These are phyloP conservation scores for Mythimna albipuncta DNA, from an alignment of 2,888 invertebrate genomes.

Conservation along the genomic window DNA sequence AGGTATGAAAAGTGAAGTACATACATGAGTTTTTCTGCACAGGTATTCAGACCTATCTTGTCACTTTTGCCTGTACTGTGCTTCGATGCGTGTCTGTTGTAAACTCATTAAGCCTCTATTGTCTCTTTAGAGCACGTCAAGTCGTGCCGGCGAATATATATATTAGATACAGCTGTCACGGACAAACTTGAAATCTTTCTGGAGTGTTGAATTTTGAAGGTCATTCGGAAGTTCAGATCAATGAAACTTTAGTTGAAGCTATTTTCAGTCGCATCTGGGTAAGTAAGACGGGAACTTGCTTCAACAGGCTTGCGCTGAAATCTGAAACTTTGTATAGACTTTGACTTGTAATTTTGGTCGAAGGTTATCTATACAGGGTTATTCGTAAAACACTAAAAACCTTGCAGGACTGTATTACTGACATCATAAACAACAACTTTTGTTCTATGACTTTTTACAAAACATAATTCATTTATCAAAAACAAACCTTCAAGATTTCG, in stretches of 20 bases:
- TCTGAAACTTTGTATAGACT: conserved; percentile 10
- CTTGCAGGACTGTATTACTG: no score
- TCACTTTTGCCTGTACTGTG: neutral
- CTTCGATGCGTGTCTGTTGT: neutral
- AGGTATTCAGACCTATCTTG: neutral
- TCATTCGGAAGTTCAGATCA: conserved; percentile 21
- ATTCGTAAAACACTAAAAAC: no score
- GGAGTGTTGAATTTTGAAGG: conserved; percentile 12
- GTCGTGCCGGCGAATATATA: conserved; percentile 41
- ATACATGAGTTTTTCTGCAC: no score
- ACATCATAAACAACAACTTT: no score
- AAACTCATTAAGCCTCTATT: conserved; percentile 17
- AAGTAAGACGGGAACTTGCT: conserved; percentile 24
- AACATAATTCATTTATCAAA: no score
- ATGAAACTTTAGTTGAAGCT: conserved; percentile 21
- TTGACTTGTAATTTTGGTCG: neutral
- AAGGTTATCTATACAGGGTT: no score
- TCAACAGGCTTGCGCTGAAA: neutral
- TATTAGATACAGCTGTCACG: conserved; percentile 11
- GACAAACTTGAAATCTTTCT: conserved; percentile 9
- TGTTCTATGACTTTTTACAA: no score
- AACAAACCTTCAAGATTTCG: no score
- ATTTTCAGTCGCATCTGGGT: conserved; percentile 6
- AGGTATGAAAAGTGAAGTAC: no score
- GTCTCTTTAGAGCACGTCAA: conserved; percentile 22